Evolutionary conservation across 2,888 invertebrate genomes (phyloP).

Genomic region (Periphyllus acericola): DNA sequence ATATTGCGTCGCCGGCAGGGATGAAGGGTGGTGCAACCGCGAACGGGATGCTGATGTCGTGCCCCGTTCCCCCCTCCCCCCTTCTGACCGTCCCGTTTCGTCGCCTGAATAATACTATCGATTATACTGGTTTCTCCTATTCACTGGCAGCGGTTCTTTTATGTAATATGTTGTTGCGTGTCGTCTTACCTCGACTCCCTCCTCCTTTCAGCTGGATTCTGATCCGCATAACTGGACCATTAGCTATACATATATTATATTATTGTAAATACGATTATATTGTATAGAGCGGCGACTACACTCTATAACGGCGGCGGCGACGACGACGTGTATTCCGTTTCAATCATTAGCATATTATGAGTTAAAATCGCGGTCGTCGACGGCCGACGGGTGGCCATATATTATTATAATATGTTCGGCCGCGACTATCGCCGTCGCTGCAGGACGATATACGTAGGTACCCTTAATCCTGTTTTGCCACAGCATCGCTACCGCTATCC

Average conservation of each 20-base stretch:
- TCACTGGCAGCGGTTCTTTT: background rate
- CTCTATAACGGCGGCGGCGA: background rate
- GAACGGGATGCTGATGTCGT: constrained; percentile 30
- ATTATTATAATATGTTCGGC: background rate
- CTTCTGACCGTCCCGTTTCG: background rate
- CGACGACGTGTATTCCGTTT: background rate
- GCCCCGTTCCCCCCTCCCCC: background rate
- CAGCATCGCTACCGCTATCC: constrained; percentile 12
- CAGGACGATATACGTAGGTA: background rate
- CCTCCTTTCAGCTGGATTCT: background rate
- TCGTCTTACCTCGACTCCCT: background rate
- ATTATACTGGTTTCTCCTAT: constrained; percentile 37
- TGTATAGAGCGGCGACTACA: background rate
- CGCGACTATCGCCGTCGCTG: background rate
- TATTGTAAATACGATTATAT: background rate
- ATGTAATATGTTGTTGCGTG: background rate
- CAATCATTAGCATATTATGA: background rate
- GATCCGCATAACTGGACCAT: constrained; percentile 23
- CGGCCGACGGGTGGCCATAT: background rate
- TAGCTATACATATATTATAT: background rate
- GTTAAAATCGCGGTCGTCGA: background rate
- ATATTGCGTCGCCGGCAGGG: background rate
- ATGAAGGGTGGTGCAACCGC: constrained; percentile 15
- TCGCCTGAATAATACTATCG: constrained; percentile 12
- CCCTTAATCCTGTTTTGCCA: constrained; percentile 9